Evolutionary conservation across 2,888 invertebrate species (phyloP).

Genomic region (Vesta saturnalis): DNA sequence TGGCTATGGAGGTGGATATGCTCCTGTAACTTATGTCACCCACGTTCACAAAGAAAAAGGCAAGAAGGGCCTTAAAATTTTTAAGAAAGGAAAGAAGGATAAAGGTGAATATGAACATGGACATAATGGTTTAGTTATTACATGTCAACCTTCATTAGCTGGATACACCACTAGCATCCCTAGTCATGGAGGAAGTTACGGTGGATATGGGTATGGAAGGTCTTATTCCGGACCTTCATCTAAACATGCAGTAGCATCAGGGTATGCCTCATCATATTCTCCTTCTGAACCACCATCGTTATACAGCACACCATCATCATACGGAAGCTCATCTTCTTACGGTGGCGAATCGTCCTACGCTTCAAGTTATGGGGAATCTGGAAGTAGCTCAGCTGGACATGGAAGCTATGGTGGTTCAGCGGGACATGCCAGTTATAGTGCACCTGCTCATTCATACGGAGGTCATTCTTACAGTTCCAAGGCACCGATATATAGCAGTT

Average conservation of each 20-base stretch:
- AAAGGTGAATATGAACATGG: slow-evolving; percentile 34
- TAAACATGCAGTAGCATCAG: no score
- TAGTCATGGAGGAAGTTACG: slow-evolving; percentile 31
- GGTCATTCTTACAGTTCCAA: neutral
- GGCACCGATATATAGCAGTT: neutral
- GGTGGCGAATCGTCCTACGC: slow-evolving; percentile 3
- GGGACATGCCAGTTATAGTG: slow-evolving; percentile 19
- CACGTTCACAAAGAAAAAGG: slow-evolving; percentile 38
- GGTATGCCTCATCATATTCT: no score
- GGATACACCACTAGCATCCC: slow-evolving; percentile 54
- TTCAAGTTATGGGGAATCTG: slow-evolving; percentile 26
- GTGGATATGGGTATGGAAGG: slow-evolving; percentile 34
- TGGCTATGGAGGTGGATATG: slow-evolving; percentile 18
- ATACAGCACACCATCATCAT: no score
- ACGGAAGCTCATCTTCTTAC: no score
- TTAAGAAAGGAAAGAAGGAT: slow-evolving; percentile 40
- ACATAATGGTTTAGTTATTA: slow-evolving; percentile 59
- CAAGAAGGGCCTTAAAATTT: slow-evolving; percentile 27
- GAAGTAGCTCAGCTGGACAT: no score
- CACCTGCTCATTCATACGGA: neutral
- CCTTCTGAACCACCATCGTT: no score
- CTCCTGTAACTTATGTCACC: slow-evolving; percentile 30
- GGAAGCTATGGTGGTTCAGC: no score
- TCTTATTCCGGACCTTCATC: slow-evolving; percentile 31
- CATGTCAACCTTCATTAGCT: slow-evolving; percentile 60